These are phyloP conservation scores for Thyatira batis DNA, from an alignment of 2,888 invertebrate species.

Conservation along the genomic window DNA sequence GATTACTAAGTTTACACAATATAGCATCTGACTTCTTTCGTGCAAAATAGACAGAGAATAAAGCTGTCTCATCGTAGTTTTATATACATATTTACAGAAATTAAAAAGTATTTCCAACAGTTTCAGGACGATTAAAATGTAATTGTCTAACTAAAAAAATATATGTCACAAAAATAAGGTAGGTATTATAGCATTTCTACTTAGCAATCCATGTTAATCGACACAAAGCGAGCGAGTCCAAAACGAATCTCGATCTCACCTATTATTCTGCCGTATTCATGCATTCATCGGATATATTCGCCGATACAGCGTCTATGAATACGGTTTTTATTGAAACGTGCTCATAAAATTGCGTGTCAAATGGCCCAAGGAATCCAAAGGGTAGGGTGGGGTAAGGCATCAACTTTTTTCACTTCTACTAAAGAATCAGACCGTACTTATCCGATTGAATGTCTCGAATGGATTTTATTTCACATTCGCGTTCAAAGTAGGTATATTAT, in stretches of 20 bases:
- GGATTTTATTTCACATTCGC: constrained; percentile 37
- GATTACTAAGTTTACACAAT: too few relatives aligned
- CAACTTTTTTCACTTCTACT: constrained; percentile 29
- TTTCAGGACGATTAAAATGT: too few relatives aligned
- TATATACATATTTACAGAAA: too few relatives aligned
- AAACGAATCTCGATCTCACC: constrained; percentile 5
- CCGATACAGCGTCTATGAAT: constrained; percentile 51
- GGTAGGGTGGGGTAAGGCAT: constrained; percentile 21
- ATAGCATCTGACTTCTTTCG: too few relatives aligned
- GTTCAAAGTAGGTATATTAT: constrained; percentile 22
- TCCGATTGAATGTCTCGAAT: constrained; percentile 40
- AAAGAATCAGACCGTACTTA: constrained; percentile 48
- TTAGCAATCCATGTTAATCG: neutral
- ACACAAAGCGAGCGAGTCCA: neutral
- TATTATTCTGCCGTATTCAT: constrained; percentile 15
- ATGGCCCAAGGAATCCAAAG: constrained; percentile 51
- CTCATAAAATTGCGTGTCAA: constrained; percentile 64
- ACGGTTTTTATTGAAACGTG: constrained; percentile 60
- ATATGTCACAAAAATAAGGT: too few relatives aligned
- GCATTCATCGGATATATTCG: constrained; percentile 22
- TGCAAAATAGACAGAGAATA: too few relatives aligned
- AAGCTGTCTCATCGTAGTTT: too few relatives aligned
- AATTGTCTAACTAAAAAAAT: too few relatives aligned
- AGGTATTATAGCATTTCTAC: neutral
- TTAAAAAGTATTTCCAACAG: too few relatives aligned